Conservation (phyloP, 2,797 vertebrate species). For the Pipistrellus kuhlii region DNA sequence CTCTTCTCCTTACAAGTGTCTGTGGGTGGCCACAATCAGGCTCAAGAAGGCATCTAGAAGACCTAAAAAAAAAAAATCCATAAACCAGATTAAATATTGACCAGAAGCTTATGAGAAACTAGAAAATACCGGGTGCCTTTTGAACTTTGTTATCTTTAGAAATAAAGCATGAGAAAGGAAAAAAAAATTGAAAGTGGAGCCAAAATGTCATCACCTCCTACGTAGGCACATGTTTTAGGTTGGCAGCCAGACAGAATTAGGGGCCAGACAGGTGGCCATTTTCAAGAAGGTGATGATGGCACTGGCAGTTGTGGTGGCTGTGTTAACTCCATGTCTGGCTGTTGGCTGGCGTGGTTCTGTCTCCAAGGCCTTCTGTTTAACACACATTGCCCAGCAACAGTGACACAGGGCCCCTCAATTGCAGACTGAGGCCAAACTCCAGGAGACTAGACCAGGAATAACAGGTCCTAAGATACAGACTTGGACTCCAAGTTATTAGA, state of each 20-base stretch:
- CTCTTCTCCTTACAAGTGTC: conserved; percentile 72
- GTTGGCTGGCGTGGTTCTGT: neutral
- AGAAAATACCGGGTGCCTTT: conserved; percentile 86
- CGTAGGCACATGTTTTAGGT: conserved; percentile 68
- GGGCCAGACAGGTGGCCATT: conserved; percentile 62
- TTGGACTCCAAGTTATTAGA: conserved; percentile 44
- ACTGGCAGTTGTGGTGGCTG: neutral
- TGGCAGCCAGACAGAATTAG: conserved; percentile 79
- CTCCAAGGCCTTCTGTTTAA: conserved; percentile 49
- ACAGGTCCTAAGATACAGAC: conserved; percentile 11
- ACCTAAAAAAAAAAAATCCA: conserved; percentile 80
- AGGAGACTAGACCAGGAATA: conserved; percentile 25
- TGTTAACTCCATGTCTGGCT: neutral
- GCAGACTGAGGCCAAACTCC: conserved; percentile 65
- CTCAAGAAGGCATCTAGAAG: conserved; percentile 85
- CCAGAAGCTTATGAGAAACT: conserved; percentile 83
- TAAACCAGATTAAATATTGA: conserved; percentile 89
- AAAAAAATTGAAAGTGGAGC: conserved; percentile 75
- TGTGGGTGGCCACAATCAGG: conserved; percentile 80
- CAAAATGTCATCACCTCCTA: conserved; percentile 80
- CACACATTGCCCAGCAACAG: conserved; percentile 60
- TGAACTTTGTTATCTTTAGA: conserved; percentile 87
- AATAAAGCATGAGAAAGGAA: conserved; percentile 76
- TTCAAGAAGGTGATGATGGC: conserved; percentile 74
- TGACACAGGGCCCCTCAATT: conserved; percentile 49